Percentiles rank a stretch among this genome's conserved stretches.
These are phyloP conservation scores for Microctonus hyperodae DNA, from an alignment of 2,888 invertebrate species.

Conservation along the genomic window DNA sequence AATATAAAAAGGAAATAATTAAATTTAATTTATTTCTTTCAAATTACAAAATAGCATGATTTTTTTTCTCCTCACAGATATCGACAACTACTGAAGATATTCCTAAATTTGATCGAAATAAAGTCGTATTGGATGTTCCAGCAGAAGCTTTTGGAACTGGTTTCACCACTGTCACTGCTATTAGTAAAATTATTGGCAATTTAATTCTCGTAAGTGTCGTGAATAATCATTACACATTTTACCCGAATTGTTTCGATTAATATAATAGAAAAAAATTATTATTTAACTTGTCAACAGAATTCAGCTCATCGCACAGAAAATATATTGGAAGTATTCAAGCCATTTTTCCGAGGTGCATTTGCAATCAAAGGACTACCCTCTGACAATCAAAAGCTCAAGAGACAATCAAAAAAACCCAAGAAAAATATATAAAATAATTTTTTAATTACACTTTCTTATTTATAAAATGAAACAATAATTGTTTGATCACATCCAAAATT, in stretches of 20 bases:
- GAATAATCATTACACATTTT: neutral
- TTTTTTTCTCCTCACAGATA: conserved; percentile 40
- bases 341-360: conserved; percentile 75
- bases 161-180: conserved; percentile 72
- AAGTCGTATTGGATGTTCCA: conserved; percentile 73
- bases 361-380: conserved; percentile 73
- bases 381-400: conserved; percentile 39
- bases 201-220: conserved; percentile 69
- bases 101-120: conserved; percentile 64
- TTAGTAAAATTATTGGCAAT: conserved; percentile 73
- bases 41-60: neutral
- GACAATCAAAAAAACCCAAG: neutral
- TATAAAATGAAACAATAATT: conserved; percentile 2
- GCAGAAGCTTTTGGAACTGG: conserved; percentile 72
- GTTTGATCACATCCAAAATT: neutral
- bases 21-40: too few relatives aligned
- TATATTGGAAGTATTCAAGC: conserved; percentile 77
- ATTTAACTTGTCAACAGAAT: conserved; percentile 70
- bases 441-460: neutral
- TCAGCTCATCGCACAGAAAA: conserved; percentile 78
- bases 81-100: conserved; percentile 63
- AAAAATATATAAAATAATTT: neutral
- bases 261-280: neutral
- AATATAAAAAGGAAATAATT: neutral
- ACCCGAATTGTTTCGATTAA: neutral